Base-by-base conservation (phyloP, 2,888 invertebrate genomes). In the Hyalella azteca region DNA sequence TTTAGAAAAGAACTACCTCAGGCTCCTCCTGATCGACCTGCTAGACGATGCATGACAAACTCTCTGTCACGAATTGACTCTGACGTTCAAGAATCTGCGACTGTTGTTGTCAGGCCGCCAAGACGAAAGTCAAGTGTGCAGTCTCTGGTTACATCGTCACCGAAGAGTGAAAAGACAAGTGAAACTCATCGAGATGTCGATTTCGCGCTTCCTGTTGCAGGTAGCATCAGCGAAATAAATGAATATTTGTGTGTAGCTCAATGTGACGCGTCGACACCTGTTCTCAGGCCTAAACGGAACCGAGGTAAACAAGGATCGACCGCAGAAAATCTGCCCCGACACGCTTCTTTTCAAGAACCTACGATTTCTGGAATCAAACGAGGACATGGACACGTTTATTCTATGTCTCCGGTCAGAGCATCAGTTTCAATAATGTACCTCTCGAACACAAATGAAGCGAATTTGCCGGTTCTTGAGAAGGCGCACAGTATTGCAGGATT, bases 401-500 rank as follows among this genome's bases (percentile, higher is more conserved):
- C 66, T 36, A 36, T 3, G 19, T 36, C 32, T 2, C 66, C 66
- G 3, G 66, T 66, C 66, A 32, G 66, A 19, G 66, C 66, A 36
- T 66, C 66, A 3, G 66, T 66, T 9, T 66, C 66, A 7, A 36
- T 66, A 15, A 13, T 13, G 11, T 54, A 54, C 29, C 9, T 36
- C 36, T 11, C 9, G 2, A 19, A 66, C 13, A 19, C 36, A 36
- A 2, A 7, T 13, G 54, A 36, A 7, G 2, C 66, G 3, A 32
- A 66, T 3, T 22, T 36, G 36, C 13, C 19, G n/a, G 29, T 32
- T 36, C 7, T 22, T 0, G 15, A 26, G 45, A 40, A 41, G 29
- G 75, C 75, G 19, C 36, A 75, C 36, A 75, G 45, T 26, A 41
- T 75, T 41, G 45, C 39, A 1, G 75, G 26, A n/a, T 45, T 75